phyloP scores from a whole-genome alignment of 1,140 invertebrate species.

The Nilaparvata lugens region DNA sequence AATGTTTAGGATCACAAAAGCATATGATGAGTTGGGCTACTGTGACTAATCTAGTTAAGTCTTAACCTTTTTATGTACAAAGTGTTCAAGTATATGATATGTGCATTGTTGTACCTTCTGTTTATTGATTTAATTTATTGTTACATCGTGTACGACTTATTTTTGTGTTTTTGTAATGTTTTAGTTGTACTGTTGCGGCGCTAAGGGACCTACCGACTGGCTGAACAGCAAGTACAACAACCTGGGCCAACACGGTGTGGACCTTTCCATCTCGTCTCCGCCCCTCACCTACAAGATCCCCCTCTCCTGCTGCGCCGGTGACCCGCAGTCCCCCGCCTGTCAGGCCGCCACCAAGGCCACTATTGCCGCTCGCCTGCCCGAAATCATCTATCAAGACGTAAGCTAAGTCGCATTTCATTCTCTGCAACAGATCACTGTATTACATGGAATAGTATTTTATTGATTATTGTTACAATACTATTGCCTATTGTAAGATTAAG shows the following conservation, averaged over 20 bases:
- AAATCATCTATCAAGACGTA: slow-evolving; percentile 47
- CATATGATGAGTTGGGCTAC: too few species aligned
- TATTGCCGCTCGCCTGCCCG: slow-evolving; percentile 38
- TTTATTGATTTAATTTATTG: background rate
- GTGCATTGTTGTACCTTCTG: too few species aligned
- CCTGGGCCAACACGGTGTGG: slow-evolving; percentile 28
- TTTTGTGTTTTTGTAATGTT: slow-evolving; percentile 24
- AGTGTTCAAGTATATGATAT: too few species aligned
- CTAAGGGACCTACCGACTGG: slow-evolving; percentile 60
- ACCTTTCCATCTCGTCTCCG: slow-evolving; percentile 29
- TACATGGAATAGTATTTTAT: too few species aligned
- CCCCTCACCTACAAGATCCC: slow-evolving; percentile 45
- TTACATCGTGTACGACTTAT: background rate
- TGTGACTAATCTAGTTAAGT: too few species aligned
- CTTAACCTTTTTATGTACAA: too few species aligned
- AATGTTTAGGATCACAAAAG: too few species aligned
- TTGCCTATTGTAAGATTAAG: too few species aligned
- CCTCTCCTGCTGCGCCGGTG: slow-evolving; percentile 46
- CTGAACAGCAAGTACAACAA: slow-evolving; percentile 49
- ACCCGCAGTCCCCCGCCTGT: slow-evolving; percentile 37
- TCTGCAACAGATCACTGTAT: background rate
- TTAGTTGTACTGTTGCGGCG: slow-evolving; percentile 60
- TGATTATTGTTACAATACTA: too few species aligned
- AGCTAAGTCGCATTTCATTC: slow-evolving; percentile 11
- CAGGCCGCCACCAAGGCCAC: slow-evolving; percentile 38